A percentile compares a stretch with the other conserved stretches of the same genome.
Conservation (phyloP, 2,888 invertebrate genomes). For the Epiblema foenella region DNA sequence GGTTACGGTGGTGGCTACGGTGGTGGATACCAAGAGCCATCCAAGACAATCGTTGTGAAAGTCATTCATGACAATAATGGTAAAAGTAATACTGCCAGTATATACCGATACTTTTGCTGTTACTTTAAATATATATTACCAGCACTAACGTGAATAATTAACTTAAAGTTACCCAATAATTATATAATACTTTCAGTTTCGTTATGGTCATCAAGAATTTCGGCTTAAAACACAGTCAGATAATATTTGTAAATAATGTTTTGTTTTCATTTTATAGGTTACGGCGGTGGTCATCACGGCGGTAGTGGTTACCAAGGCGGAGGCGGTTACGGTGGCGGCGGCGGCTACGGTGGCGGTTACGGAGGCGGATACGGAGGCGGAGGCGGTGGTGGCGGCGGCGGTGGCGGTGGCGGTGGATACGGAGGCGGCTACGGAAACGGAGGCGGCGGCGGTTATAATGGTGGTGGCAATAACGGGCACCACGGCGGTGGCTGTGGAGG, state of each 20-base stretch:
- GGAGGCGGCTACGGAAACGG: constrained; percentile 44
- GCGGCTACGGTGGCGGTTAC: neutral
- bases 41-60: constrained; percentile 65
- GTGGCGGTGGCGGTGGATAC: constrained; percentile 46
- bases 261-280: constrained; percentile 3
- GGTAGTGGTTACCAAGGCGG: constrained; percentile 36
- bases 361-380: neutral
- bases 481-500: constrained; percentile 35
- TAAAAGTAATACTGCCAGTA: constrained; percentile 45
- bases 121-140: too few relatives aligned
- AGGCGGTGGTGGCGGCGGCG: constrained; percentile 26
- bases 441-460: constrained; percentile 1
- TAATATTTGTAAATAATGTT: neutral
- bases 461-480: neutral
- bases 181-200: neutral
- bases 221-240: neutral
- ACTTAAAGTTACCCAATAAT: too few relatives aligned
- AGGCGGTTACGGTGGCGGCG: constrained; percentile 27
- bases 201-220: neutral
- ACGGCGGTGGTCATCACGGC: constrained; percentile 27
- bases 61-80: constrained; percentile 54
- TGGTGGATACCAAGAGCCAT: constrained; percentile 58
- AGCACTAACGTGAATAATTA: too few relatives aligned
- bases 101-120: too few relatives aligned
- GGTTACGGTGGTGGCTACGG: constrained; percentile 48